A percentile compares a stretch with the other conserved stretches of the same genome.
phyloP scores from a whole-genome alignment of 2,797 vertebrate genomes.

The Phylloscopus collybita region DNA sequence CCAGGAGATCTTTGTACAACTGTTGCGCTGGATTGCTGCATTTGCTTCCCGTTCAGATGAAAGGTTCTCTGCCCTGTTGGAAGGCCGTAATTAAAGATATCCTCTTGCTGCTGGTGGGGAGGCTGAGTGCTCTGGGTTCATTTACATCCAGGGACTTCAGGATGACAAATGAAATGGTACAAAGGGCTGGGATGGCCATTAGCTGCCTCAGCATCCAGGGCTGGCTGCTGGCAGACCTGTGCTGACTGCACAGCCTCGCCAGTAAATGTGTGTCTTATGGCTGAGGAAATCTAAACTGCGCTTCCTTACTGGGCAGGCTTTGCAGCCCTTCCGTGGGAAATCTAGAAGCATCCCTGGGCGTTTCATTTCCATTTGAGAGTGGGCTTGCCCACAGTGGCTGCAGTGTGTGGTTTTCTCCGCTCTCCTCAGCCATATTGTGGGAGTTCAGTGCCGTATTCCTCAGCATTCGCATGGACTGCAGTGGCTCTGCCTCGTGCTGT shows the following conservation, averaged over 20 bases:
- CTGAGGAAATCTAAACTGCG: background rate
- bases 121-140: background rate
- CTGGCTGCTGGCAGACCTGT: background rate
- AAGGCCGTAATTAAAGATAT: background rate
- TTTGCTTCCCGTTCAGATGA: background rate
- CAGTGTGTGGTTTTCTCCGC: background rate
- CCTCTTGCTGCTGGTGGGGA: background rate
- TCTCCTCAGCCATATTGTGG: conserved; percentile 56
- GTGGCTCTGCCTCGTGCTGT: background rate
- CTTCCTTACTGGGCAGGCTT: background rate
- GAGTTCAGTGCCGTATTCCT: background rate
- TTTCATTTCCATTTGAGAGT: background rate
- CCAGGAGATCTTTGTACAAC: background rate
- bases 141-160: background rate
- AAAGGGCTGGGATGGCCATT: background rate
- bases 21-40: background rate
- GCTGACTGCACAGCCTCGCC: background rate
- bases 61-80: background rate
- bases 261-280: background rate
- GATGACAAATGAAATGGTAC: background rate
- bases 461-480: background rate
- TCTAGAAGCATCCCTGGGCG: background rate
- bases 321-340: background rate
- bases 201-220: background rate
- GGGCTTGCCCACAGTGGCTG: background rate